Percentiles rank a stretch among this genome's conserved stretches.
phyloP scores from a whole-genome alignment of 2,888 invertebrate species.

The Monoplex corrugatus region DNA sequence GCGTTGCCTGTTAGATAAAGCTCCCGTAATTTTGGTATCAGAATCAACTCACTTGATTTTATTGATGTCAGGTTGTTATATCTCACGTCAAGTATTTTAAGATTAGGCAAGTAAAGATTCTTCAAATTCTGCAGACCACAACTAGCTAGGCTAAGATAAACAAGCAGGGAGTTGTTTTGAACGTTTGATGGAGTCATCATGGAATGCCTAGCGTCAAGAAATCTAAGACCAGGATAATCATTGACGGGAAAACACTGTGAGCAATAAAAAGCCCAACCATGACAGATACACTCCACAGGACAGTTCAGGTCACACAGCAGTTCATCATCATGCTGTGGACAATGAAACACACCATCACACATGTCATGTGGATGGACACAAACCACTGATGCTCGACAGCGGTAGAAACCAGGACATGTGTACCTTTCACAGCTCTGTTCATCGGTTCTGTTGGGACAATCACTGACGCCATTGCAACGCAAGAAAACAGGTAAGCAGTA shows the following conservation, averaged over 20 bases:
- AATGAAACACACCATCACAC: constrained; percentile 51
- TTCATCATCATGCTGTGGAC: constrained; percentile 51
- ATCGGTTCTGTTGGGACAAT: constrained; percentile 47
- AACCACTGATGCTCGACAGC: constrained; percentile 34
- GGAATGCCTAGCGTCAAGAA: neutral
- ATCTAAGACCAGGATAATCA: neutral
- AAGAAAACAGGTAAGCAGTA: constrained; percentile 52
- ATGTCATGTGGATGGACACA: constrained; percentile 47
- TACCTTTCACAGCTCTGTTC: constrained; percentile 16
- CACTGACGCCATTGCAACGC: constrained; percentile 44
- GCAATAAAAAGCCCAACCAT: constrained; percentile 4
- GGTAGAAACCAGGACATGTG: constrained; percentile 47
- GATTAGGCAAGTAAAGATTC: constrained; percentile 23
- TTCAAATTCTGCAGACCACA: neutral
- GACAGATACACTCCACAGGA: constrained; percentile 41
- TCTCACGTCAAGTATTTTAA: constrained; percentile 44
- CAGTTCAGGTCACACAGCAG: constrained; percentile 41
- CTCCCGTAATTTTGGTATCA: neutral
- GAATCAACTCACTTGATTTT: neutral
- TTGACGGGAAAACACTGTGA: neutral
- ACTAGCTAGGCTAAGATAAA: constrained; percentile 41
- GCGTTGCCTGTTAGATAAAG: neutral
- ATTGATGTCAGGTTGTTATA: neutral
- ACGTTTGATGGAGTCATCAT: constrained; percentile 19
- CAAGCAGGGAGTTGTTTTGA: neutral